Evolutionary conservation across 2,113 vertebrate genomes (phyloP).

Genomic region (Pyrgilauda ruficollis): DNA sequence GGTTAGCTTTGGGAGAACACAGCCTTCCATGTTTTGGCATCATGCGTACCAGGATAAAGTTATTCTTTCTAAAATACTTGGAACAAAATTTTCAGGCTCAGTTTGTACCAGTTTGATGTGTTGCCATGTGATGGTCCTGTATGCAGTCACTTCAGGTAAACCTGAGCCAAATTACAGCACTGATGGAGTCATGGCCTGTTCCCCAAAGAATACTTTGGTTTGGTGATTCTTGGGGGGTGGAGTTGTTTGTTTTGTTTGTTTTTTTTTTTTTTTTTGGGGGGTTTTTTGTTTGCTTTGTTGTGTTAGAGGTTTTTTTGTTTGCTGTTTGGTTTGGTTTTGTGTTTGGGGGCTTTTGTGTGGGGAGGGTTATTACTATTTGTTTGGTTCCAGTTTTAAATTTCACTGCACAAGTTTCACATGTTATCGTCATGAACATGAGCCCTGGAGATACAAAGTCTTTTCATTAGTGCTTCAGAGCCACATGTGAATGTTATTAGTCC

Average conservation of each 20-base stretch:
- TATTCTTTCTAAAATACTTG: neutral
- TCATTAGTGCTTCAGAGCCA: neutral
- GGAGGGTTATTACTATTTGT: neutral
- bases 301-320: neutral
- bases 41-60: neutral
- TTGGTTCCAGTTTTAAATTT: neutral
- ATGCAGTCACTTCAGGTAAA: neutral
- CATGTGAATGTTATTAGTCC: neutral
- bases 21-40: neutral
- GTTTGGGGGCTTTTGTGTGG: neutral
- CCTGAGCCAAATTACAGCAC: neutral
- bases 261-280: too few species aligned
- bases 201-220: neutral
- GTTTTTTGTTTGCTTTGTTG: neutral
- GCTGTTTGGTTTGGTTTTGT: neutral
- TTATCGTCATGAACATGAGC: neutral
- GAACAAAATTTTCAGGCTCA: neutral
- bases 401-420: neutral
- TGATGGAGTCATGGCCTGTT: neutral
- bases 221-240: rapidly evolving
- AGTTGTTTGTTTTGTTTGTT: neutral
- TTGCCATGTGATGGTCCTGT: neutral
- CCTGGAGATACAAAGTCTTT: neutral
- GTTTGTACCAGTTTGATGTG: neutral
- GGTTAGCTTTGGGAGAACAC: neutral